These are phyloP conservation scores for Drosophila mimetica DNA, from an alignment of 2,888 invertebrate genomes.

Conservation along the genomic window DNA sequence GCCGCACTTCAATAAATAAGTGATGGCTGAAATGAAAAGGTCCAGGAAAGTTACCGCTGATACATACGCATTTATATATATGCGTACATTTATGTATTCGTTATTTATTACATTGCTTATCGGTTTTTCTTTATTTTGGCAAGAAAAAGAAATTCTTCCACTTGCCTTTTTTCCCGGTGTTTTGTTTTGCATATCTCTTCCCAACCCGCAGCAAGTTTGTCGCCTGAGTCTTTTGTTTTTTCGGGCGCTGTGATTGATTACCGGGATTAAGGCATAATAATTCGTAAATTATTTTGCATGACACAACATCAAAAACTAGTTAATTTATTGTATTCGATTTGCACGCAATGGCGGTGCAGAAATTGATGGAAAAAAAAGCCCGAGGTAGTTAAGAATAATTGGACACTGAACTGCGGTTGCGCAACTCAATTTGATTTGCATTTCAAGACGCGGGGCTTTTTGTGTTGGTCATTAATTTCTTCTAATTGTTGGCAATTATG, in stretches of 20 bases:
- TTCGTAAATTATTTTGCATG: slow-evolving; percentile 69
- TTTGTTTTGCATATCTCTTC: slow-evolving; percentile 15
- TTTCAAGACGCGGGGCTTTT: slow-evolving; percentile 10
- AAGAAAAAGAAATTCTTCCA: slow-evolving; percentile 45
- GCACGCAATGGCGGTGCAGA: slow-evolving; percentile 32
- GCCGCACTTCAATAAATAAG: slow-evolving; percentile 70
- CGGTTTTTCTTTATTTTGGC: slow-evolving; percentile 22
- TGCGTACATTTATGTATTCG: slow-evolving; percentile 39
- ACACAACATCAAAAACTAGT: slow-evolving; percentile 49
- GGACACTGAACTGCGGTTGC: slow-evolving; percentile 21
- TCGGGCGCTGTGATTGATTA: slow-evolving; percentile 62
- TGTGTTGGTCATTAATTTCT: slow-evolving; percentile 26
- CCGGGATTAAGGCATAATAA: slow-evolving; percentile 61
- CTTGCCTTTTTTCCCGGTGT: slow-evolving; percentile 8
- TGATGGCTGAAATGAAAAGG: slow-evolving; percentile 59
- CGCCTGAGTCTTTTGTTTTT: slow-evolving; percentile 66
- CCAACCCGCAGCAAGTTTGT: slow-evolving; percentile 53
- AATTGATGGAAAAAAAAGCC: slow-evolving; percentile 10
- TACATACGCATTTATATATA: slow-evolving; percentile 18
- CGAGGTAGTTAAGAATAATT: slow-evolving; percentile 31
- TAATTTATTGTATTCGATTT: slow-evolving; percentile 38
- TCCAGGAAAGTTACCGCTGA: slow-evolving; percentile 26
- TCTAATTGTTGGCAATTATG: slow-evolving; percentile 43
- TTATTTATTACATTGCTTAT: slow-evolving; percentile 67
- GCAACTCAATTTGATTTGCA: slow-evolving; percentile 45